phyloP scores from a whole-genome alignment of 1,140 invertebrate species.

The Ceratina calcarata region DNA sequence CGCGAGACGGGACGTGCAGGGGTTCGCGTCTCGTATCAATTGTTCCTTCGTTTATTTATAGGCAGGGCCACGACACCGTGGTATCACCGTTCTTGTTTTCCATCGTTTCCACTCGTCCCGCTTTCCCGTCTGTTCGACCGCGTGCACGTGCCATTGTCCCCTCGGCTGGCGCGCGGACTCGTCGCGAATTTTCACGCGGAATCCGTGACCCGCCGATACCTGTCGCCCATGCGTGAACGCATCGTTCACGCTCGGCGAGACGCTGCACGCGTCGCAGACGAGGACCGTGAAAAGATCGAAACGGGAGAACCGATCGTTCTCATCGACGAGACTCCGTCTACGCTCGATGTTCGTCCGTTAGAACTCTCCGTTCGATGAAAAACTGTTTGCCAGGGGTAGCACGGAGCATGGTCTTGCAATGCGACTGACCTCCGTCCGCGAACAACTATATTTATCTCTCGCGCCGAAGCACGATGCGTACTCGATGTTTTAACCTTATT shows the following conservation, averaged over 20 bases:
- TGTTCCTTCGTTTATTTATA: slow-evolving; percentile 75
- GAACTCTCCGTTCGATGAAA: not conserved
- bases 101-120: slow-evolving; percentile 56
- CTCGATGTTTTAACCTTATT: slow-evolving; percentile 73
- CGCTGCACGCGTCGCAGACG: too few species aligned
- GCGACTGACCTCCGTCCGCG: slow-evolving; percentile 76
- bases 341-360: too few species aligned
- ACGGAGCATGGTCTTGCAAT: slow-evolving; percentile 66
- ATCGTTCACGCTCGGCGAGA: too few species aligned
- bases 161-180: too few species aligned
- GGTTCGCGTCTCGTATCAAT: slow-evolving; percentile 69
- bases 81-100: slow-evolving; percentile 75
- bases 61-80: slow-evolving; percentile 69
- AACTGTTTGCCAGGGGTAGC: slow-evolving; percentile 59
- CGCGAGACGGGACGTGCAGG: slow-evolving; percentile 23
- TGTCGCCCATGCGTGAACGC: too few species aligned
- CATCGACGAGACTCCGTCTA: too few species aligned
- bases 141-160: not conserved
- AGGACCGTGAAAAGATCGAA: too few species aligned
- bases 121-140: slow-evolving; percentile 26
- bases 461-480: slow-evolving; percentile 71
- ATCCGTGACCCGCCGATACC: too few species aligned
- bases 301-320: too few species aligned
- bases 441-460: slow-evolving; percentile 76
- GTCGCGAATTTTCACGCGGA: too few species aligned